Evolutionary conservation across 2,888 invertebrate species (phyloP), one percentile per base, ranked within the genome.

Genomic region (Cancer borealis): DNA sequence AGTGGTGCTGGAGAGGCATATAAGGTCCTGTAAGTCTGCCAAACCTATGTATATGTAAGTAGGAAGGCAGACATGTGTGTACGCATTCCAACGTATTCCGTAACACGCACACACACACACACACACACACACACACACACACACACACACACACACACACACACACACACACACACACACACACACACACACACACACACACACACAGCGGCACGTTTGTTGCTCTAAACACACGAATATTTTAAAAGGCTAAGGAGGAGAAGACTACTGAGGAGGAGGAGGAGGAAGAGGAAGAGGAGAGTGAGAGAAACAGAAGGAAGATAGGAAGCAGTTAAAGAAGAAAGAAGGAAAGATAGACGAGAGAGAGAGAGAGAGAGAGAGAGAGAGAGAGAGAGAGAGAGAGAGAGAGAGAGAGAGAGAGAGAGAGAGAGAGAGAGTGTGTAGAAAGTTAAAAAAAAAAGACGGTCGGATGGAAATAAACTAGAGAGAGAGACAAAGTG

Each of bases 351-450:
- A 45, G 47, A 45, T 21, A 47, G 88, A 47, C 5, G 46, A 46
- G 49, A 46, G 88, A 88, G 45, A 45, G 45, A 88, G 88, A 88
- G 88, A 88, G 88, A 88, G 88, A 88, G 88, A 88, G 88, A 88
- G 88, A 88, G 88, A 88, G 84, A 84, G 84, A 84, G 84, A 84
- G 84, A 84, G 26, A n/a, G 84, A 84, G 26, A n/a, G 45, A 14
- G 39, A 39, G 45, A 21, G 46, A 14, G 88, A 39, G 88, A n/a
- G 26, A 6, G 12, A 5, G 87, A 3, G 39, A 3, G 39, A 3
- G 45, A 3, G 3, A 21, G 45, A 14, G 87, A 17, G 17, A 21
- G 87, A 30, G 87, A 17, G 17, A 26, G 87, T 30, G 87, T 39
- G 39, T 60, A 60, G n/a, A n/a, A n/a, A n/a, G n/a, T n/a, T n/a